Evolutionary conservation across 2,888 invertebrate genomes (phyloP).

Genomic region (Drosophila bunnanda): DNA sequence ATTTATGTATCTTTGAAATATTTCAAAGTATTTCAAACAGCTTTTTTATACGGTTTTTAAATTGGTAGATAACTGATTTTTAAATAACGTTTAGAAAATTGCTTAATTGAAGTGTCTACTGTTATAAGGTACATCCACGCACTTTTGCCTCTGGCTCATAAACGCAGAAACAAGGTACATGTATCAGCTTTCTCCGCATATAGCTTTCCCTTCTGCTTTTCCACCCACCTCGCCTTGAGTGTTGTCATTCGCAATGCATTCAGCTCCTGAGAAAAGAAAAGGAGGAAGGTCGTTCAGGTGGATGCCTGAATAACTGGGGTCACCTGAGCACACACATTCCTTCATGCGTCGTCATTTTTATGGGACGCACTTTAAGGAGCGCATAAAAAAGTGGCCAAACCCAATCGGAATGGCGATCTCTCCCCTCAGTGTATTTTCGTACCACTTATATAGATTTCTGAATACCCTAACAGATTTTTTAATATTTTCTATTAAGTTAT

Average conservation of each 20-base stretch:
- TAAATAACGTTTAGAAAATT: neutral
- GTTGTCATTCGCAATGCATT: slow-evolving; percentile 48
- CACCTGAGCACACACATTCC: slow-evolving; percentile 46
- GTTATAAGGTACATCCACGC: neutral
- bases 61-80: too few relatives aligned
- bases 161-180: slow-evolving; percentile 42
- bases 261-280: slow-evolving; percentile 3
- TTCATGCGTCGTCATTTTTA: slow-evolving; percentile 57
- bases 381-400: slow-evolving; percentile 63
- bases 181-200: slow-evolving; percentile 25
- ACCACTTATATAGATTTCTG: neutral
- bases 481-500: too few relatives aligned
- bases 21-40: too few relatives aligned
- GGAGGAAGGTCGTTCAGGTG: slow-evolving; percentile 16
- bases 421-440: slow-evolving; percentile 8
- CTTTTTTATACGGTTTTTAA: too few relatives aligned
- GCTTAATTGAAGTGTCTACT: neutral
- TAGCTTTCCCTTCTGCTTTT: neutral
- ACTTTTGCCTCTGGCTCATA: slow-evolving; percentile 65
- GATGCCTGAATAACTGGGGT: slow-evolving; percentile 29
- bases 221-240: slow-evolving; percentile 24
- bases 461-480: slow-evolving; percentile 1
- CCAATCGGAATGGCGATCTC: slow-evolving; percentile 57
- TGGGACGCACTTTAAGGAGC: slow-evolving; percentile 72
- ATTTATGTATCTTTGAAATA: neutral